Percentiles rank a stretch among this genome's conserved stretches.
These are phyloP conservation scores for Callospermophilus lateralis DNA, from an alignment of 2,113 vertebrate species.

Conservation along the genomic window DNA sequence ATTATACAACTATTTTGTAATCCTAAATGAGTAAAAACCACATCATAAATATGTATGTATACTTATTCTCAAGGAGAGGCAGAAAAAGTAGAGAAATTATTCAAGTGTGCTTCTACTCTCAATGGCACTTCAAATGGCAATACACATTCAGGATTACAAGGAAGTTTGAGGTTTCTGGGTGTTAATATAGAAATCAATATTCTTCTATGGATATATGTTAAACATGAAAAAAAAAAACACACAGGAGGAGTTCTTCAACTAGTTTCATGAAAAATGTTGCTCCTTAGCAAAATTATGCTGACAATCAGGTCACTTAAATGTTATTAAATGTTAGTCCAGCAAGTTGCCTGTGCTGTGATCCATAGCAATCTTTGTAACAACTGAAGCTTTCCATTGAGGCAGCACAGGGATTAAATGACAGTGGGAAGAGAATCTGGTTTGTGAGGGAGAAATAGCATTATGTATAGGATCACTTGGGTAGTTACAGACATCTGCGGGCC, in stretches of 20 bases:
- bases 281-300: constrained; percentile 80
- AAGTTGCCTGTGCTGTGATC: constrained; percentile 65
- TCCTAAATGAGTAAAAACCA: constrained; percentile 60
- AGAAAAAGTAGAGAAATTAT: background rate
- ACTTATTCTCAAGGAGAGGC: background rate
- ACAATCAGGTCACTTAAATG: constrained; percentile 69
- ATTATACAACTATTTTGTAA: constrained; percentile 75
- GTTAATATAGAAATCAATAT: accelerated
- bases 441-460: constrained; percentile 2
- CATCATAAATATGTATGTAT: constrained; percentile 61
- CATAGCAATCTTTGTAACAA: constrained; percentile 75
- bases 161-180: background rate
- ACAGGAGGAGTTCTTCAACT: accelerated
- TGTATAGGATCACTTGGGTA: background rate
- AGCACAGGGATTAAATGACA: constrained; percentile 68
- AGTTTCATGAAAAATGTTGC: background rate
- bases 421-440: background rate
- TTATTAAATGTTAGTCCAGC: constrained; percentile 55
- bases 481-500: background rate
- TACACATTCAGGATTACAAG: background rate
- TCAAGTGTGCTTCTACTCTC: background rate
- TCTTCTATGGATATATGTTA: accelerated
- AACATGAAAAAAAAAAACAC: background rate
- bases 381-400: constrained; percentile 43
- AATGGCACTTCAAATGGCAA: constrained; percentile 10